A percentile compares a stretch with the other conserved stretches of the same genome.
Evolutionary conservation across 2,113 vertebrate species (phyloP).

Genomic region (Otocyon megalotis): DNA sequence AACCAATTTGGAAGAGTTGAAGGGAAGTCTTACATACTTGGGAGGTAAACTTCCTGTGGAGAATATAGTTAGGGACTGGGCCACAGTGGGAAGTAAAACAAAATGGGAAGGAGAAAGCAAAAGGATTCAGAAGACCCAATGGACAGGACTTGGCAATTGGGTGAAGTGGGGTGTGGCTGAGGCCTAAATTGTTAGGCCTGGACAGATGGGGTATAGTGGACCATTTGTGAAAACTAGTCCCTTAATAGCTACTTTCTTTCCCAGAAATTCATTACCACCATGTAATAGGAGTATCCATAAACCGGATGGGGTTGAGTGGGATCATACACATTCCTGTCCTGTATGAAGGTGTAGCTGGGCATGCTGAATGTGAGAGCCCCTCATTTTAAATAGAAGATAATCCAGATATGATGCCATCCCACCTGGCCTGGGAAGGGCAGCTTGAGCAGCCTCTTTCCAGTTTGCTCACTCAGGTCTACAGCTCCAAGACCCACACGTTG

Average conservation of each 20-base stretch:
- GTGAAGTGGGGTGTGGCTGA: background rate
- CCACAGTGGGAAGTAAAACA: background rate
- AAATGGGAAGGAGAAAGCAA: background rate
- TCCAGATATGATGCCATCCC: background rate
- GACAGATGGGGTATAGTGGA: accelerated
- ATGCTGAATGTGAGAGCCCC: background rate
- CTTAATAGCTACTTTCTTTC: background rate
- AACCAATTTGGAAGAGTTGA: background rate
- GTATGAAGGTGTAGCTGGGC: background rate
- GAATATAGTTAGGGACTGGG: background rate
- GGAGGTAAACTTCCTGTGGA: no score
- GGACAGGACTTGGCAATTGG: background rate
- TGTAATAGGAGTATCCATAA: background rate
- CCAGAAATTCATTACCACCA: background rate
- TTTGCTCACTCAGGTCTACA: slow-evolving; percentile 89
- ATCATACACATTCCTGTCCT: background rate
- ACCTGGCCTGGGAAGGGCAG: background rate
- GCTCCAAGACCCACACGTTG: slow-evolving; percentile 87
- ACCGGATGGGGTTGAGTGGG: background rate
- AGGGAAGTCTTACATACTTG: no score
- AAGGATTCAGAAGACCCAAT: background rate
- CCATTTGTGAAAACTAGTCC: no score
- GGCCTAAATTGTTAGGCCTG: background rate
- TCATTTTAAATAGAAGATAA: background rate
- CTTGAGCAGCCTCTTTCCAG: slow-evolving; percentile 62